These are phyloP conservation scores for Leucopsar rothschildi DNA, from an alignment of 2,113 vertebrate genomes.

Conservation along the genomic window DNA sequence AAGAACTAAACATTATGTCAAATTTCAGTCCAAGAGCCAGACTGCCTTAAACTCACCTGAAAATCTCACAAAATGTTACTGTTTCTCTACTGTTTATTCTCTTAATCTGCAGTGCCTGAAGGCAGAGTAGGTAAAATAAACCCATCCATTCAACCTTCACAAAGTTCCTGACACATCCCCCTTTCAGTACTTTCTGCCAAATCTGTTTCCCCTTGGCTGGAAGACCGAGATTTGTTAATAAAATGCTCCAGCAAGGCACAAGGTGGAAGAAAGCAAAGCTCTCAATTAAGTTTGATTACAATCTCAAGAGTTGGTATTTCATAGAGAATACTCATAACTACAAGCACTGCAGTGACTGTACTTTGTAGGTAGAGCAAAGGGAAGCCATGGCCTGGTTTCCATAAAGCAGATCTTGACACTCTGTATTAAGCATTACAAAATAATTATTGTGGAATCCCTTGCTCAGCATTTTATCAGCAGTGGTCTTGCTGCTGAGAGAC, in stretches of 20 bases:
- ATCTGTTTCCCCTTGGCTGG: not conserved
- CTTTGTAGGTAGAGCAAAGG: not conserved
- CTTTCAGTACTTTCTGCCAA: not conserved
- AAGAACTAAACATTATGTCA: not conserved
- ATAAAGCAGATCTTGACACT: not conserved
- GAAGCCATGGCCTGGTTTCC: not conserved
- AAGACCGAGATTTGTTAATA: not conserved
- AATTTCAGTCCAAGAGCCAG: not conserved
- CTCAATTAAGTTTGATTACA: not conserved
- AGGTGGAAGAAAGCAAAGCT: not conserved
- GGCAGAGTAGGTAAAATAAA: not conserved
- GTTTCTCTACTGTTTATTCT: not conserved
- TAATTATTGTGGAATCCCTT: not conserved
- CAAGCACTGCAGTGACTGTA: not conserved
- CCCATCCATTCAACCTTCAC: not conserved
- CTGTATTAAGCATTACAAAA: not conserved
- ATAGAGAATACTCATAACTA: not conserved
- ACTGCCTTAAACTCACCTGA: not conserved
- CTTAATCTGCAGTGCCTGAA: not conserved
- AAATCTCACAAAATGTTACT: not conserved
- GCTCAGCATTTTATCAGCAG: constrained; percentile 37
- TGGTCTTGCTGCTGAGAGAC: not conserved
- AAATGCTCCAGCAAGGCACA: not conserved
- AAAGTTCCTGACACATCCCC: not conserved
- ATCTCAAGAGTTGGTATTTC: not conserved